Evolutionary conservation across 2,888 invertebrate genomes (phyloP).

Genomic region (Hirtodrosophila histrioides): DNA sequence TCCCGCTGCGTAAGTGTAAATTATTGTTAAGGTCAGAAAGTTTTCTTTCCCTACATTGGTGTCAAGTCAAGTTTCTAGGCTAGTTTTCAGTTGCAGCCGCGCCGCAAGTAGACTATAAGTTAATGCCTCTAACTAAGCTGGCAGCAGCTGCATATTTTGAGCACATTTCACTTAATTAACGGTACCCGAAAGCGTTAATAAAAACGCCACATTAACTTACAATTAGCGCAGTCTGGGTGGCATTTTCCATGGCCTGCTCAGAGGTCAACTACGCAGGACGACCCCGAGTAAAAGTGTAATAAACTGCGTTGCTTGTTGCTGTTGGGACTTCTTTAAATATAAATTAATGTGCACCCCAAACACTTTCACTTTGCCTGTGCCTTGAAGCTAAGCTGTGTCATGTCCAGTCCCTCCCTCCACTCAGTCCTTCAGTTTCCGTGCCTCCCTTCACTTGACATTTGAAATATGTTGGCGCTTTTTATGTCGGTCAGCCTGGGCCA

Average conservation of each 20-base stretch:
- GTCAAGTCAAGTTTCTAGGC: constrained; percentile 44
- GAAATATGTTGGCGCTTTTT: constrained; percentile 74
- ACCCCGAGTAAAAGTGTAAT: constrained; percentile 54
- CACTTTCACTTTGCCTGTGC: constrained; percentile 47
- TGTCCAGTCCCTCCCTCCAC: constrained; percentile 1
- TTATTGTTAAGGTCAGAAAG: constrained; percentile 80
- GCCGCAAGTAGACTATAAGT: constrained; percentile 45
- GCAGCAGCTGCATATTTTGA: constrained; percentile 59
- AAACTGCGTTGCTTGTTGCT: constrained; percentile 50
- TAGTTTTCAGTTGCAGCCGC: constrained; percentile 35
- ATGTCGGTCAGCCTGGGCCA: constrained; percentile 58
- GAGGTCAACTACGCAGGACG: constrained; percentile 33
- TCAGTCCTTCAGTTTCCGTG: background rate
- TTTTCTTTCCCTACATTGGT: constrained; percentile 32
- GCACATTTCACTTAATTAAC: constrained; percentile 78
- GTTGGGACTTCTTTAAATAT: constrained; percentile 63
- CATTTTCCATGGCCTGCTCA: constrained; percentile 12
- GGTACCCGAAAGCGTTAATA: constrained; percentile 62
- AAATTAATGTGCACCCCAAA: constrained; percentile 69
- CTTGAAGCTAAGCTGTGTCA: constrained; percentile 46
- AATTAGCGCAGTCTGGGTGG: constrained; percentile 58
- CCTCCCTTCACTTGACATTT: constrained; percentile 57
- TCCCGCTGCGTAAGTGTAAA: constrained; percentile 70
- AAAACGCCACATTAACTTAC: constrained; percentile 76
- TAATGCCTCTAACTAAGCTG: constrained; percentile 48